Evolutionary conservation across 2,113 vertebrate genomes (phyloP), one percentile per base, ranked within the genome.

Genomic region (Petromus typicus): DNA sequence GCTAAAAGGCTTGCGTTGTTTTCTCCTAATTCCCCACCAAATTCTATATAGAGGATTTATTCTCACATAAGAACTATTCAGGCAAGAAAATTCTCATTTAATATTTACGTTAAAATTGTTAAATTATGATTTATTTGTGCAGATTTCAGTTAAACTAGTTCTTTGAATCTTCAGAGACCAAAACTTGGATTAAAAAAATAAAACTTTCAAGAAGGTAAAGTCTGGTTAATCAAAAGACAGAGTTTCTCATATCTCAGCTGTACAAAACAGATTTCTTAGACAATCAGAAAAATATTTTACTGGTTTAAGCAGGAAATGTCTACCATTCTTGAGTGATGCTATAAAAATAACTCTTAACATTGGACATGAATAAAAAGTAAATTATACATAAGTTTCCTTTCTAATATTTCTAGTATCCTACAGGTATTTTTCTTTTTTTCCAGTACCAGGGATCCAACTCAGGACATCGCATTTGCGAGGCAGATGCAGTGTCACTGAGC

Each of bases 101-200:
- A 84, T 73, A 75, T 30, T 32, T 73, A 66, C 10, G 17, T 84
- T 79, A 80, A 80, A 20, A 8, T 78, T 88, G 69, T 95, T 61
- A 63, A 73, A 30, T 78, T 59, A 45, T 76, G 25, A 84, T 85
- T 91, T 83, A 61, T 76, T 92, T 56, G 51, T 80, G 5, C 32
- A 95, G 30, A 83, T 71, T 76, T 90, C 43, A 69, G 82, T 91
- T 66, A 89, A 96, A 85, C 5, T 48, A 88, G 91, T 80, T 63
- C n/a, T 79, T 67, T 93, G 90, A 90, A 93, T 48, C 22, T 88
- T 90, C 45, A 64, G 59, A 80, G 81, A 69, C 34, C 30, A 90
- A 91, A 95, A 61, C n/a, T 88, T 67, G 43, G 71, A 85, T 84
- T 34, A 89, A 90, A 95, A n/a, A 90, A 37, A 17, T 73, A 54